Evolutionary conservation across 2,797 vertebrate genomes (phyloP).

Genomic region (Cirrhinus molitorella): DNA sequence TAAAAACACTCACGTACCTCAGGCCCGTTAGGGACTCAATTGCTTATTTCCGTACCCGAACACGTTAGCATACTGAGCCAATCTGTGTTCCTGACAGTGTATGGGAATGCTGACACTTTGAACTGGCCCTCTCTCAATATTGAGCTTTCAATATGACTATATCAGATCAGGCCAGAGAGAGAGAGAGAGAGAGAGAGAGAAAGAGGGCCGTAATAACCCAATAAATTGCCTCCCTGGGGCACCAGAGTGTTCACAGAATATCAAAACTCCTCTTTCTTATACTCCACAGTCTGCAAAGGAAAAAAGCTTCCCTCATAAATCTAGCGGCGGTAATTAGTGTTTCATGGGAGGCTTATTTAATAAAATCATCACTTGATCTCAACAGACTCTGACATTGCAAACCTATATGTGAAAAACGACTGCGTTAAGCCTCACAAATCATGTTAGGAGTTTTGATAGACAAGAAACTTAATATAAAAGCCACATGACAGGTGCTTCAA

Average conservation of each 20-base stretch:
- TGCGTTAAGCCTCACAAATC: conserved; percentile 22
- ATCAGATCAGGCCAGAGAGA: conserved; percentile 20
- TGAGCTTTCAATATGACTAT: conserved; percentile 35
- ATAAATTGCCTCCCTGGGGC: conserved; percentile 56
- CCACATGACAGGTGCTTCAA: conserved; percentile 31
- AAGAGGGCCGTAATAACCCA: conserved; percentile 33
- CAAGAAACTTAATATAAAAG: conserved; percentile 40
- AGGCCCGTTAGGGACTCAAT: not conserved
- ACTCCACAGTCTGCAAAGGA: not conserved
- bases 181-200: conserved; percentile 14
- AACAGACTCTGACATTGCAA: conserved; percentile 18
- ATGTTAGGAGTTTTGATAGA: conserved; percentile 34
- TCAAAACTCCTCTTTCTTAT: conserved; percentile 34
- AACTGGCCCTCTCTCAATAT: conserved; percentile 27
- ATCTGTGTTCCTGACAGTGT: not conserved
- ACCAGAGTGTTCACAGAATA: conserved; percentile 45
- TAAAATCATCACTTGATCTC: conserved; percentile 51
- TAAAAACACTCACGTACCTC: conserved; percentile 38
- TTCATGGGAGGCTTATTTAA: conserved; percentile 42
- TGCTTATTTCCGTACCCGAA: conserved; percentile 11
- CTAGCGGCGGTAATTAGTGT: conserved; percentile 42
- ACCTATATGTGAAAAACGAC: conserved; percentile 1
- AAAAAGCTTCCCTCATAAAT: conserved; percentile 20
- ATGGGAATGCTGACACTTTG: conserved; percentile 30
- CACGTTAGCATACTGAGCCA: not conserved